Evolutionary conservation across 2,113 vertebrate genomes (phyloP).

Genomic region (Anseranas semipalmata): DNA sequence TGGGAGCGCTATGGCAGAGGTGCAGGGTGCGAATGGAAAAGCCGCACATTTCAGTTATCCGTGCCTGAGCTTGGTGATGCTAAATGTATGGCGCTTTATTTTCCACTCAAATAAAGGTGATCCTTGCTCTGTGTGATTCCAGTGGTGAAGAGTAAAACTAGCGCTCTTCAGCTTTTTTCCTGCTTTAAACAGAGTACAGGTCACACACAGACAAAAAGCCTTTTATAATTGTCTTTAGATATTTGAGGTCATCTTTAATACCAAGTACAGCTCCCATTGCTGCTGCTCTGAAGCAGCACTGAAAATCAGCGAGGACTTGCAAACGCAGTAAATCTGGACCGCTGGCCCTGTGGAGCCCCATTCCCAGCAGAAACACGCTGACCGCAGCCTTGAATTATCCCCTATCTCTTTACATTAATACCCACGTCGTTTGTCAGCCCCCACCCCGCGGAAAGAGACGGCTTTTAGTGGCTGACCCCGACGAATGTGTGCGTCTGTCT

Average conservation of each 20-base stretch:
- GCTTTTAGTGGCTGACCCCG: background rate
- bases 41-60: accelerated
- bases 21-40: accelerated
- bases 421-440: accelerated
- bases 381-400: too few species aligned
- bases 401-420: accelerated
- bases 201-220: background rate
- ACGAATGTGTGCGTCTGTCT: accelerated
- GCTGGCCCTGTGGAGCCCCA: background rate
- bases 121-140: background rate
- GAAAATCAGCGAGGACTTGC: background rate
- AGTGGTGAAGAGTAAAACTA: background rate
- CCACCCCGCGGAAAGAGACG: too few species aligned
- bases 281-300: background rate
- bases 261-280: accelerated
- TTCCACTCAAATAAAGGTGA: background rate
- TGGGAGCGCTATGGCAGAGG: accelerated
- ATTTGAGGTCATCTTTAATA: background rate
- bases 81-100: background rate
- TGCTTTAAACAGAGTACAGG: background rate
- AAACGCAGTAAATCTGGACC: background rate
- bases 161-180: background rate
- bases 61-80: background rate
- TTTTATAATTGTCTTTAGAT: background rate
- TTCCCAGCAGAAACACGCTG: accelerated